Percentiles rank a stretch among this genome's conserved stretches.
Evolutionary conservation across 1,140 invertebrate genomes (phyloP).

Genomic region (Pomacea maculata): DNA sequence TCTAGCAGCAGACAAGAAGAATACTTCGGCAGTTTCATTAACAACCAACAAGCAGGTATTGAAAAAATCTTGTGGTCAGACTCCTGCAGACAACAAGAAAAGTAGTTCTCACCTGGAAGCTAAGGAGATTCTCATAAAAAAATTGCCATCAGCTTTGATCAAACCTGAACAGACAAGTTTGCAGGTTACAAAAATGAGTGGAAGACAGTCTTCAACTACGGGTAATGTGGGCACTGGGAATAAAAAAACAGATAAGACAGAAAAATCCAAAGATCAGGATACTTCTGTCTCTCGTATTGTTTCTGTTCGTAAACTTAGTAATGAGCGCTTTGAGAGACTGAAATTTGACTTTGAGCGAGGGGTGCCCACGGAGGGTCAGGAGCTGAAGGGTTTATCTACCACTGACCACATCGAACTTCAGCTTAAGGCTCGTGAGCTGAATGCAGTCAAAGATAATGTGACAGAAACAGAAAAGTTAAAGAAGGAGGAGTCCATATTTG

Average conservation of each 20-base stretch:
- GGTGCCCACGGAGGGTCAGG: slow-evolving; percentile 28
- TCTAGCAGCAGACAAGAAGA: not conserved
- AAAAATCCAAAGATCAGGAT: slow-evolving; percentile 4
- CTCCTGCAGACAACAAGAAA: not conserved
- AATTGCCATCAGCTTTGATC: slow-evolving; percentile 7
- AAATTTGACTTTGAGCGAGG: slow-evolving; percentile 42
- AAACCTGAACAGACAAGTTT: not conserved
- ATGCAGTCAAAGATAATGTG: slow-evolving; percentile 3
- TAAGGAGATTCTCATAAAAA: slow-evolving; percentile 15
- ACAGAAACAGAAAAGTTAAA: slow-evolving; percentile 24
- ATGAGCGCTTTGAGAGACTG: slow-evolving; percentile 35
- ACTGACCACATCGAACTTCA: slow-evolving; percentile 36
- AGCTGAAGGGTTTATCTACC: slow-evolving; percentile 18
- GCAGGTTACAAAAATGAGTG: not conserved
- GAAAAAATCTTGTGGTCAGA: slow-evolving; percentile 8
- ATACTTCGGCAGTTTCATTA: not conserved
- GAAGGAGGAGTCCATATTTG: slow-evolving; percentile 40
- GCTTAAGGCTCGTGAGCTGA: slow-evolving; percentile 28
- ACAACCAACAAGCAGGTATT: not conserved
- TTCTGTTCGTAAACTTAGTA: slow-evolving; percentile 30
- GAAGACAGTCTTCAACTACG: not conserved
- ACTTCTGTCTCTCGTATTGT: slow-evolving; percentile 9
- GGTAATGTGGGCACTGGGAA: not conserved
- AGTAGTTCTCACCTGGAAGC: not conserved
- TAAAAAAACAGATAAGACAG: slow-evolving; percentile 1